A percentile compares a stretch with the other conserved stretches of the same genome.
phyloP scores from a whole-genome alignment of 2,888 invertebrate genomes.

The Caenorhabditis doughertyi region DNA sequence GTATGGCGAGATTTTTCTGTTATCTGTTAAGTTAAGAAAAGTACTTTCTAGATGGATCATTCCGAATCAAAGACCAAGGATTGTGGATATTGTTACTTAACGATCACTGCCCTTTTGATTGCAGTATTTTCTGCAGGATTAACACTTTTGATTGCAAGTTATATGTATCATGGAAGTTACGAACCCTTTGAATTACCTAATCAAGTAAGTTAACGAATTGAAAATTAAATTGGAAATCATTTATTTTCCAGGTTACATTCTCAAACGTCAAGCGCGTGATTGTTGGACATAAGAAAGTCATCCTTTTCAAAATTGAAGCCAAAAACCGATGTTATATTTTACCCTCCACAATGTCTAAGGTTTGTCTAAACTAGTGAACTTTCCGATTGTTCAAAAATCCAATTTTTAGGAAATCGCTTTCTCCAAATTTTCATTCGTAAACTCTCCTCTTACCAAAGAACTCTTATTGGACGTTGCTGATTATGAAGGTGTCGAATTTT shows the following conservation, averaged over 20 bases:
- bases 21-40: neutral
- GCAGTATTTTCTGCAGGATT: conserved; percentile 60
- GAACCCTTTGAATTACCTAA: conserved; percentile 44
- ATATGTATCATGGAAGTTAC: conserved; percentile 68
- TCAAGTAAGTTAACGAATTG: conserved; percentile 38
- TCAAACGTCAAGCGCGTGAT: conserved; percentile 38
- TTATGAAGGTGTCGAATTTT: conserved; percentile 51
- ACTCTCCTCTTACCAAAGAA: conserved; percentile 17
- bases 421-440: conserved; percentile 34
- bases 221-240: neutral
- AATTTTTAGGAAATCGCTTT: conserved; percentile 35
- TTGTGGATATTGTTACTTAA: conserved; percentile 60
- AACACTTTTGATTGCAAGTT: conserved; percentile 63
- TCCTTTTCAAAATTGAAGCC: conserved; percentile 58
- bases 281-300: conserved; percentile 57
- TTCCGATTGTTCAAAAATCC: neutral
- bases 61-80: conserved; percentile 40
- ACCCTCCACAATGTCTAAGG: conserved; percentile 26
- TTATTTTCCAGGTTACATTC: conserved; percentile 41
- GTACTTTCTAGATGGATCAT: conserved; percentile 27
- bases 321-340: conserved; percentile 66
- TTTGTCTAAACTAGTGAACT: neutral
- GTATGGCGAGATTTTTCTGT: conserved; percentile 9
- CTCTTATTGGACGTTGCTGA: conserved; percentile 31
- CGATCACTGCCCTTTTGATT: conserved; percentile 60